Evolutionary conservation across 2,113 vertebrate genomes (phyloP).

Genomic region (Dromiciops gliroides): DNA sequence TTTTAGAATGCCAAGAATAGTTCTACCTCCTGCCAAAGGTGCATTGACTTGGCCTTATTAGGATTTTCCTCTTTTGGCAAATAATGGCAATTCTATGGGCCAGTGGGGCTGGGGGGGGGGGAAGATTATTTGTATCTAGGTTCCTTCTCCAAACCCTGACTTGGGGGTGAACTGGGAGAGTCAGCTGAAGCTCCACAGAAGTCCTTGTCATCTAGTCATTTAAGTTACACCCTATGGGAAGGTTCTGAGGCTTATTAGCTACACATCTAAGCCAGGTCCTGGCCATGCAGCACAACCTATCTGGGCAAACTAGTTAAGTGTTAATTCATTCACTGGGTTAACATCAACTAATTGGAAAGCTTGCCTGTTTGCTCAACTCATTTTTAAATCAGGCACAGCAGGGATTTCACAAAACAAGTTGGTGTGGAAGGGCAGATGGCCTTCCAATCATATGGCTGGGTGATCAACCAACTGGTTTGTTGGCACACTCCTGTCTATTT

Average conservation of each 20-base stretch:
- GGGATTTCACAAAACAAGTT: slow-evolving; percentile 31
- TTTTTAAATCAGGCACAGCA: slow-evolving; percentile 13
- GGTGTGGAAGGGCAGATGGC: not conserved
- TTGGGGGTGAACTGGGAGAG: not conserved
- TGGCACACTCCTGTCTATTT: slow-evolving; percentile 9
- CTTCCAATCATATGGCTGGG: slow-evolving; percentile 15
- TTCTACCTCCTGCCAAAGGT: not conserved
- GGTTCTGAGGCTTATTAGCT: not conserved
- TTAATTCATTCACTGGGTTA: slow-evolving; percentile 5
- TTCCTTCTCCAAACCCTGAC: not conserved
- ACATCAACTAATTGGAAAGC: not conserved
- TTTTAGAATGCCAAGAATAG: not conserved
- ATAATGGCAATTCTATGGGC: not conserved
- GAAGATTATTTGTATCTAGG: not conserved
- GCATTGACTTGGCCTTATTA: not conserved
- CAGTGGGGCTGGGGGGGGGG: too few relatives aligned
- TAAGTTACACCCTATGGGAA: not conserved
- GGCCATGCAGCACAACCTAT: not conserved
- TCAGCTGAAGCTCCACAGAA: not conserved
- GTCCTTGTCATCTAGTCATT: not conserved
- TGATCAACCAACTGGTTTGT: not conserved
- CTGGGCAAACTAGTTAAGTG: not conserved
- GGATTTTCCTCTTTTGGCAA: not conserved
- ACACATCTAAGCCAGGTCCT: not conserved
- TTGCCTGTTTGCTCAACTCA: not conserved